phyloP scores from a whole-genome alignment of 2,888 invertebrate genomes.

The Aphodius sticticus region DNA sequence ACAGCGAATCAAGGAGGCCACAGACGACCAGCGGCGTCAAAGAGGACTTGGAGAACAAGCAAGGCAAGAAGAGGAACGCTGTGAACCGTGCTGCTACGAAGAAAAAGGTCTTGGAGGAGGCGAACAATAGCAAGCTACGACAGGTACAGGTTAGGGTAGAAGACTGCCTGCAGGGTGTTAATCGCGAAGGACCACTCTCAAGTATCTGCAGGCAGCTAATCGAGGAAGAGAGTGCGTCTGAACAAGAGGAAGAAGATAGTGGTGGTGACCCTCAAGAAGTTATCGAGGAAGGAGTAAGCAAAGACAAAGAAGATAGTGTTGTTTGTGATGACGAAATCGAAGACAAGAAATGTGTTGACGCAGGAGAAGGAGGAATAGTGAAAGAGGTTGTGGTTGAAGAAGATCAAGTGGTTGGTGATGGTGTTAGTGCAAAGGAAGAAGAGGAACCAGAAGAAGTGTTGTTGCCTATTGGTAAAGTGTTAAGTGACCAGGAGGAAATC shows the following conservation, averaged over 20 bases:
- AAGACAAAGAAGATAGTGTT: slow-evolving; percentile 47
- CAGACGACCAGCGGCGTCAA: slow-evolving; percentile 44
- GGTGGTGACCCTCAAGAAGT: background rate
- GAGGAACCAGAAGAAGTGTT: slow-evolving; percentile 9
- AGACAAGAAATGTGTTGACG: slow-evolving; percentile 40
- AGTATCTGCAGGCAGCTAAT: slow-evolving; percentile 47
- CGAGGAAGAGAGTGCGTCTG: slow-evolving; percentile 45
- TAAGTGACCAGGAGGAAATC: slow-evolving; percentile 52
- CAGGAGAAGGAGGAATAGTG: slow-evolving; percentile 40
- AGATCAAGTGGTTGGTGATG: slow-evolving; percentile 43
- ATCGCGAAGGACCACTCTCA: slow-evolving; percentile 47
- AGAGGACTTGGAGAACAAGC: slow-evolving; percentile 57
- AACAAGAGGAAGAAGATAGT: slow-evolving; percentile 24
- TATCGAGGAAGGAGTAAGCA: slow-evolving; percentile 46
- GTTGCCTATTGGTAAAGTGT: slow-evolving; percentile 40
- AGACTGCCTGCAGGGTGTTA: slow-evolving; percentile 56
- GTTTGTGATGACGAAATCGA: slow-evolving; percentile 41
- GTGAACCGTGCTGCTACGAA: slow-evolving; percentile 48
- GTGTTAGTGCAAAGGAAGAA: slow-evolving; percentile 9
- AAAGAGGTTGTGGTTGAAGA: slow-evolving; percentile 45
- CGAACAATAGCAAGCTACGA: slow-evolving; percentile 59
- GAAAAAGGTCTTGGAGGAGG: slow-evolving; percentile 59
- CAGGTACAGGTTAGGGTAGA: slow-evolving; percentile 58
- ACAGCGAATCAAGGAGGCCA: slow-evolving; percentile 51
- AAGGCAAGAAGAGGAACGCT: slow-evolving; percentile 51